Percentiles rank a stretch among this genome's conserved stretches.
Evolutionary conservation across 2,888 invertebrate genomes (phyloP).

Genomic region (Nomada fabriciana): DNA sequence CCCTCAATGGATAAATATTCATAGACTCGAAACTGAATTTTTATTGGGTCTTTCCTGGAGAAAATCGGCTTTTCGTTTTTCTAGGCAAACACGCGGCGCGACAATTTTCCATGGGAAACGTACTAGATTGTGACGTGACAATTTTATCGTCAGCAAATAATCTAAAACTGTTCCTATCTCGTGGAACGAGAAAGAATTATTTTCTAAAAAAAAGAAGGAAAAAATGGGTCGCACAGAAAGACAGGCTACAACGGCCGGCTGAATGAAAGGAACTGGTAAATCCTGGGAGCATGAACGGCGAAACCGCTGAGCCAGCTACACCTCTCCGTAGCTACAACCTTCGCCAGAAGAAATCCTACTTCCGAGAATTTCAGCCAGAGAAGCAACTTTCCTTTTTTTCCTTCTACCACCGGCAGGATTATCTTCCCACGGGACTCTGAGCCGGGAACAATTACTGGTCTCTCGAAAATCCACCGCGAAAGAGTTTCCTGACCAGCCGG

Average conservation of each 20-base stretch:
- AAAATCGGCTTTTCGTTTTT: neutral
- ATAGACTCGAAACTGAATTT: conserved; percentile 70
- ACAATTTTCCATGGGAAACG: neutral
- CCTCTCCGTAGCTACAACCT: conserved; percentile 48
- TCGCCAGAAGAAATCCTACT: conserved; percentile 68
- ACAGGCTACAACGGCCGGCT: conserved; percentile 8
- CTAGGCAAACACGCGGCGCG: neutral
- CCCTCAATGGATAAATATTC: conserved; percentile 78
- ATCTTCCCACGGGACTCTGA: conserved; percentile 63
- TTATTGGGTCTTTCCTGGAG: conserved; percentile 12
- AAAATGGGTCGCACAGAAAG: conserved; percentile 32
- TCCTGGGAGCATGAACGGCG: conserved; percentile 53
- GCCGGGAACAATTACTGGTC: conserved; percentile 55
- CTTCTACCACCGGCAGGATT: conserved; percentile 51
- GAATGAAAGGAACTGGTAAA: conserved; percentile 52
- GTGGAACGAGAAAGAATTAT: conserved; percentile 3
- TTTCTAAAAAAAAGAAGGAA: neutral
- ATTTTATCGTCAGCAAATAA: neutral
- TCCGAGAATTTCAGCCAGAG: conserved; percentile 68
- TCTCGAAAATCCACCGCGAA: conserved; percentile 58
- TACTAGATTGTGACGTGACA: neutral
- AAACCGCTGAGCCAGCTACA: conserved; percentile 57
- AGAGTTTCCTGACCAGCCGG: conserved; percentile 36
- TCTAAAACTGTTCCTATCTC: neutral
- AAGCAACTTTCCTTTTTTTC: conserved; percentile 62